Percentiles rank a stretch among this genome's conserved stretches.
Conservation (phyloP, 2,113 vertebrate species). For the Smithornis capensis region DNA sequence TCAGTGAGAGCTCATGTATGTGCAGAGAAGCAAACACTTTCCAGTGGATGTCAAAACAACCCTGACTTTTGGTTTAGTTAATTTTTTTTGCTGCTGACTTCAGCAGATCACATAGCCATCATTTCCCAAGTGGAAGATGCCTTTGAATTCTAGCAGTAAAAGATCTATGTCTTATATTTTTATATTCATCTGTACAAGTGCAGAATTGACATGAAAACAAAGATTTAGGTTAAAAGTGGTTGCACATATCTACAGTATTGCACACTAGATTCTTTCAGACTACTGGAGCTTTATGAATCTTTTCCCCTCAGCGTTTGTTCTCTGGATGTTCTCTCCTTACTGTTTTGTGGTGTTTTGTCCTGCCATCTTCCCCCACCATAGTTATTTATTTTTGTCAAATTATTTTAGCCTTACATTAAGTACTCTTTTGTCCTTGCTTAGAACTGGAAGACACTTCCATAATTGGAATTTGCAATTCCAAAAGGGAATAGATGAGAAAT, state of each 20-base stretch:
- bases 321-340: not conserved
- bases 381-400: not conserved
- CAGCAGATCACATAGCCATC: not conserved
- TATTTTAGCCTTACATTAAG: not conserved
- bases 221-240: not conserved
- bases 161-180: not conserved
- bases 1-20: not conserved
- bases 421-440: not conserved
- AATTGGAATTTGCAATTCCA: not conserved
- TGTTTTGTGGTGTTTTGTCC: not conserved
- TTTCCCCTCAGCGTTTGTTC: not conserved
- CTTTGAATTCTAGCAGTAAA: not conserved
- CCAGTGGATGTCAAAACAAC: not conserved
- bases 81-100: not conserved
- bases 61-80: not conserved
- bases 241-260: not conserved
- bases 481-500: not conserved
- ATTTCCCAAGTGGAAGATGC: not conserved
- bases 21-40: not conserved
- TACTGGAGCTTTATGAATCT: not conserved
- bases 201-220: not conserved
- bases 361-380: too few species aligned
- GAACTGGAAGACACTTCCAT: not conserved
- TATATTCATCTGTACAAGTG: not conserved
- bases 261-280: not conserved